Base-by-base conservation (phyloP, 2,888 invertebrate species). In the Ecliptopera silaceata region DNA sequence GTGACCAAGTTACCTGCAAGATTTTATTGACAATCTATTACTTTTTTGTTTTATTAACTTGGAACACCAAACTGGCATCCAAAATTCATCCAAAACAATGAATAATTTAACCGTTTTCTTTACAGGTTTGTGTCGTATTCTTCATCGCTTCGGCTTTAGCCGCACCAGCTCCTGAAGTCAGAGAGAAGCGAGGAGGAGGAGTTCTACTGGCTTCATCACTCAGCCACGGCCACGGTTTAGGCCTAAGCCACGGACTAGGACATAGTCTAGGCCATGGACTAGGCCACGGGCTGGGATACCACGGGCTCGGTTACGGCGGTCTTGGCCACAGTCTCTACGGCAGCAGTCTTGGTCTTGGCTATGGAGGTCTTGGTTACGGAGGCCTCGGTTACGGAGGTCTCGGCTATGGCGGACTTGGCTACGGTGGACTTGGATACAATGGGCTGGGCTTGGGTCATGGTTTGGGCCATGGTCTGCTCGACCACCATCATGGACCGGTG, bases 381-480 rank as follows among this genome's bases (percentile, higher is more conserved):
- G 47, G 47, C 15, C 46, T 46, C 4, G 46, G 46, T 4, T 46
- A 46, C 34, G 32, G 34, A 3, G 46, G 46, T 4, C 46, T 46
- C 12, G 46, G 46, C 10, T 46, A 36, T 20, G 34, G 46, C 6
- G 46, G 46, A 11, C 31, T 44, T 1, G 44, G 44, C n/a, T 29
- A 44, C 15, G 29, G 15, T 10, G 43, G 43, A n/a, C 31, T 45
- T 5, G 32, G 45, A n/a, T 45, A 32, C 26, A 12, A 12, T 13
- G 42, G 42, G n/a, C n/a, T 20, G 41, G 22, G n/a, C n/a, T 26
- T 26, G 8, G 31, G n/a, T 5, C n/a, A n/a, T n/a, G n/a, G n/a
- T n/a, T n/a, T n/a, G n/a, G 31, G 44, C 5, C 17, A 6, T 11
- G 44, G 44, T 11, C 3, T 15, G 1, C 8, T 31, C 2, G 45